Evolutionary conservation across 2,888 invertebrate species (phyloP).

Genomic region (Gymnosoma rotundatum): DNA sequence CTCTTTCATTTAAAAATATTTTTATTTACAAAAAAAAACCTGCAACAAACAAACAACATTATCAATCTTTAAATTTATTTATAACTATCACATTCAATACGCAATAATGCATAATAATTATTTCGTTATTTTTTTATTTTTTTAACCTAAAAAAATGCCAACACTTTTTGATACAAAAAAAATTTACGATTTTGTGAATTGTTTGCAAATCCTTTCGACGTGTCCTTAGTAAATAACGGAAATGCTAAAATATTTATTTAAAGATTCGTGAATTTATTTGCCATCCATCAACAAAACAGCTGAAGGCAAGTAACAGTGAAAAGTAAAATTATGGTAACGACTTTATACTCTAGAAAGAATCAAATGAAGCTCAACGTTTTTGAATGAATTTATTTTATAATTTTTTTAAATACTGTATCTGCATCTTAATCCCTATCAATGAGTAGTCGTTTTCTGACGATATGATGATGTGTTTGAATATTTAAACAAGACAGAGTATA

Average conservation of each 20-base stretch:
- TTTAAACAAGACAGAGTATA: too few relatives aligned
- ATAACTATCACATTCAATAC: neutral
- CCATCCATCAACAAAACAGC: slow-evolving; percentile 27
- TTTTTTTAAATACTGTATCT: neutral
- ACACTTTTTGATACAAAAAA: slow-evolving; percentile 13
- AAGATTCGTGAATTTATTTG: slow-evolving; percentile 69
- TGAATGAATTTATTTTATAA: too few relatives aligned
- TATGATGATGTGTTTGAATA: too few relatives aligned
- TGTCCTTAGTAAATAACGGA: slow-evolving; percentile 75
- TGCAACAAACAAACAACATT: slow-evolving; percentile 1
- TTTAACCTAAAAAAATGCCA: neutral
- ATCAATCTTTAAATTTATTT: slow-evolving; percentile 6
- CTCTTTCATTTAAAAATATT: neutral
- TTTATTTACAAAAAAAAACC: neutral
- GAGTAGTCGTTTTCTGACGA: too few relatives aligned
- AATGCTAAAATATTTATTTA: slow-evolving; percentile 79
- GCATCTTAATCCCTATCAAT: neutral
- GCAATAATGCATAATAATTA: slow-evolving; percentile 40
- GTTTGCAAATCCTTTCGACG: slow-evolving; percentile 78
- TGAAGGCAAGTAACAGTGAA: slow-evolving; percentile 15
- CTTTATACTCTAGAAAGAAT: too few relatives aligned
- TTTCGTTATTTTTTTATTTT: slow-evolving; percentile 30
- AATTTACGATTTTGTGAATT: slow-evolving; percentile 18
- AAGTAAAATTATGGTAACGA: neutral
- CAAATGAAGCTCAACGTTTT: too few relatives aligned